Base-by-base conservation (phyloP, 2,888 invertebrate species). In the Andrena bicolor region DNA sequence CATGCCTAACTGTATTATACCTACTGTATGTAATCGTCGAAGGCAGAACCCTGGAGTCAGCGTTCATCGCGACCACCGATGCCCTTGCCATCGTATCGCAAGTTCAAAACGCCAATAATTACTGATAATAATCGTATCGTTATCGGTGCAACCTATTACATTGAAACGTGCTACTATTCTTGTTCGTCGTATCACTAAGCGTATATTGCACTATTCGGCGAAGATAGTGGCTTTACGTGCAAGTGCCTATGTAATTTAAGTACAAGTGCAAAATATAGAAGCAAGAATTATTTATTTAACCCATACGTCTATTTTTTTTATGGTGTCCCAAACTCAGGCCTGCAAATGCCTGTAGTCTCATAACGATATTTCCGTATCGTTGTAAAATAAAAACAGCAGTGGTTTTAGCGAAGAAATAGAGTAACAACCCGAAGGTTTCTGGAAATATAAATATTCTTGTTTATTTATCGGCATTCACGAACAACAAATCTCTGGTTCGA, bases 231-330 rank as follows among this genome's bases (percentile, higher is more conserved):
- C 80, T 84, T 88, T 79, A 87, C 86, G 83, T 88, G 87, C 82
- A 90, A 90, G 90, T 90, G 89, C 88, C 88, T 90, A 79, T 87
- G 82, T 79, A 83, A 41, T 13, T 76, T 69, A 81, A 88, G 85
- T 66, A 77, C 82, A 77, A 80, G 86, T 78, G 80, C 85, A 84
- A 87, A 85, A 88, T 77, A 90, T 85, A 86, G 71, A 85, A 84
- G 87, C 53, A 85, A 80, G 65, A 73, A 82, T 80, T 86, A 86
- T 90, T 90, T 90, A 83, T 85, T 58, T 76, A 78, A 83, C 5
- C 64, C 68, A 73, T 26, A 70, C 61, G 48, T 78, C 28, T 65
- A 13, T 78, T 28, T 68, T 68, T 16, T 7, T 35, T 2, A 13
- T 30, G 68, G 2, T 32, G 23, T 20, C 8, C 0, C 82, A 90